Base-by-base conservation (phyloP, 2,113 vertebrate species). In the Crypturellus undulatus region DNA sequence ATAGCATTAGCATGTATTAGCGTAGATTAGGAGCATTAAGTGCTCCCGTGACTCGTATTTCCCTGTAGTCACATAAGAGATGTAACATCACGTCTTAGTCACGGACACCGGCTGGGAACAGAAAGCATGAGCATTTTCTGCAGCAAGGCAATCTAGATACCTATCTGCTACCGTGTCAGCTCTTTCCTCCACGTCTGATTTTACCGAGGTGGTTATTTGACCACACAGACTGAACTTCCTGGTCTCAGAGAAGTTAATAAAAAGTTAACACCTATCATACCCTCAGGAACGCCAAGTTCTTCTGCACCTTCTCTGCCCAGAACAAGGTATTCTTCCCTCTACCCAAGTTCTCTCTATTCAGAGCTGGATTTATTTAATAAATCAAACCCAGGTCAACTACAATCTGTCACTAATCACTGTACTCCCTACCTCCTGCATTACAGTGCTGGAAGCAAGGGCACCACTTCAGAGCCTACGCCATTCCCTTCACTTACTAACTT, bases 181-280 rank as follows among this genome's bases (percentile, higher is more conserved):
- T 93, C 82, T 64, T 90, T 95, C 73, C 77, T 84, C 80, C 87
- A 56, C 15, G 0, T 18, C 58, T 84, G 77, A 63, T 86, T 86
- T 95, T 56, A 96, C 94, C 90, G 69, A 92, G 77, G 73, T 81
- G 77, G 77, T 89, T 89, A 90, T 79, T 83, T 92, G 83, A 92
- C 67, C n/a, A 6, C 19, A 2, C 1, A 4, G 47, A 63, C 65
- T 93, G 59, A 92, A 84, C 43, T 87, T 86, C 62, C 62, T 45
- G 17, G 52, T 64, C 65, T 79, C 40, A 65, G n/a, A 92, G 28
- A 88, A 62, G 16, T 43, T 79, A 58, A 45, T 49, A 84, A 92
- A 28, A 88, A 62, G 16, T 49, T 79, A 58, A 45, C 45, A 84
- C 3, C 8, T 54, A 43, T 42, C 24, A 58, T 68, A 76, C 34